Evolutionary conservation across 2,113 vertebrate species (phyloP).

Genomic region (Trachemys scripta): DNA sequence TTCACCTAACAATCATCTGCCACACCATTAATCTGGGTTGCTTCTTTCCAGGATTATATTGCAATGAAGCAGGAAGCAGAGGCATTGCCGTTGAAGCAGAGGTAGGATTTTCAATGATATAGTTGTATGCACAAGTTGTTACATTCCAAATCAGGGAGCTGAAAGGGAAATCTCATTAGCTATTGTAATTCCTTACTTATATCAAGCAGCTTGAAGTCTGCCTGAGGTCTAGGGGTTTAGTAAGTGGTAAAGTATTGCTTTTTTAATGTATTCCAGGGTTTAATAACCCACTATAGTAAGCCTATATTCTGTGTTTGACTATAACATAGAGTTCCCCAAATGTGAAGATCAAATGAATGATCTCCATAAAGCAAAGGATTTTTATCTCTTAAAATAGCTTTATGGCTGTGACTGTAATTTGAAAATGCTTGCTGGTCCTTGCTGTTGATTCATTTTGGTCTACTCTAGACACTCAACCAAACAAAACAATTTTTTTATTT

Average conservation of each 20-base stretch:
- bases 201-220: neutral
- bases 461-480: neutral
- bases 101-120: too few species aligned
- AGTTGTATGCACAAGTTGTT: too few species aligned
- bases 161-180: too few species aligned
- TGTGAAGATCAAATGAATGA: neutral
- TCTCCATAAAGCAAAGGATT: neutral
- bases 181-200: too few species aligned
- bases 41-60: neutral
- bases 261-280: neutral
- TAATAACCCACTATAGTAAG: neutral
- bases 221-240: neutral
- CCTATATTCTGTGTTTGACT: neutral
- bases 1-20: neutral
- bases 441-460: neutral
- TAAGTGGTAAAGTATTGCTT: neutral
- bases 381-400: neutral
- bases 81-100: too few species aligned
- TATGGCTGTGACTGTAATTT: neutral
- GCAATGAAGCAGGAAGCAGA: too few species aligned
- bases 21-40: slow-evolving; percentile 9
- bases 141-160: too few species aligned
- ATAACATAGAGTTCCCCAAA: neutral
- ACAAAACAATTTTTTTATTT: neutral
- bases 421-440: neutral